Evolutionary conservation across 2,888 invertebrate species (phyloP).

Genomic region (Psococerastis gibbosa): DNA sequence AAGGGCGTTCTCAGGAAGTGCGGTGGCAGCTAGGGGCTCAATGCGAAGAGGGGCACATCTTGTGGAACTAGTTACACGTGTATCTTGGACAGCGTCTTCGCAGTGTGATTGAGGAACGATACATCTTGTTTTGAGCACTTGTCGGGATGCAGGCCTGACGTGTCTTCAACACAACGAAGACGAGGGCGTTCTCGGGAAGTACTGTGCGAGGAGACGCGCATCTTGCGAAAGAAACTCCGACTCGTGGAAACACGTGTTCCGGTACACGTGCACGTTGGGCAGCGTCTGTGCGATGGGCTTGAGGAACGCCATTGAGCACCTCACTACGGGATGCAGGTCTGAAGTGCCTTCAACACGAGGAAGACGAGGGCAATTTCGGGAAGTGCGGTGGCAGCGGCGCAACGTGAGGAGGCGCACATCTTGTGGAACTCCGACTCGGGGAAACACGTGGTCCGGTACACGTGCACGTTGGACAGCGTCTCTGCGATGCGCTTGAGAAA

Average conservation of each 20-base stretch:
- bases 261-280: constrained; percentile 20
- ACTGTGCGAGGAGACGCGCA: too few species aligned
- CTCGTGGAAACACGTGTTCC: constrained; percentile 16
- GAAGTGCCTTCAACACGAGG: too few species aligned
- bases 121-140: too few species aligned
- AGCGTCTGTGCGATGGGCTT: constrained; percentile 22
- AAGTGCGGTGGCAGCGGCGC: not conserved
- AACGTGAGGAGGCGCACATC: constrained; percentile 3
- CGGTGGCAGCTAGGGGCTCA: not conserved
- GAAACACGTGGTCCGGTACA: constrained; percentile 18
- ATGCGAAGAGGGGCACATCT: constrained; percentile 1
- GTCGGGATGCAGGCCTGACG: too few species aligned
- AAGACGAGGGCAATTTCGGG: too few species aligned
- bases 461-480: constrained; percentile 20
- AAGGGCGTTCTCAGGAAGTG: not conserved
- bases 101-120: constrained; percentile 21
- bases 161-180: too few species aligned
- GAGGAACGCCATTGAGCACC: too few species aligned
- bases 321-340: too few species aligned
- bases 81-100: constrained; percentile 21
- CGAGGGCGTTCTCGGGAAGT: too few species aligned
- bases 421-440: not conserved
- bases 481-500: constrained; percentile 22
- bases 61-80: constrained; percentile 18
- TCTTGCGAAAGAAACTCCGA: too few species aligned